Conservation (phyloP, 2,888 invertebrate genomes). For the Argyresthia goedartella region DNA sequence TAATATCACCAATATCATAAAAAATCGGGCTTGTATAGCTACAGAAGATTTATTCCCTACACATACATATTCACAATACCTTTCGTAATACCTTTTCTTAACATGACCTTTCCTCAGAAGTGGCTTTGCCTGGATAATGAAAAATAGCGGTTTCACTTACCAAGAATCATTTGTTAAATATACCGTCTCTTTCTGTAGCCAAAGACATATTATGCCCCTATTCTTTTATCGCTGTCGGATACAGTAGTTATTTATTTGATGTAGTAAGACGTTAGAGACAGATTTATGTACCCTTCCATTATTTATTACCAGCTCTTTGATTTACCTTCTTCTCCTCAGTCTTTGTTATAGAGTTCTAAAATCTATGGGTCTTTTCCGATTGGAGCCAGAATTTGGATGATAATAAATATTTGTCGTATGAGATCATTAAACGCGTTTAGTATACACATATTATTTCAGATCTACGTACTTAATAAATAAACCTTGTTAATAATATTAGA, state of each 20-base stretch:
- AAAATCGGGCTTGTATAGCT: neutral
- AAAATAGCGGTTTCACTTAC: neutral
- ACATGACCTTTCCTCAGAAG: too few species aligned
- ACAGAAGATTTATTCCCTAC: neutral
- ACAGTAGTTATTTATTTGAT: conserved; percentile 19
- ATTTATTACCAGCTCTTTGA: conserved; percentile 6
- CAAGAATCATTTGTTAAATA: neutral
- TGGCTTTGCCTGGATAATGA: neutral
- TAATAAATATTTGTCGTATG: too few species aligned
- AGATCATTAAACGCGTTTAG: too few species aligned
- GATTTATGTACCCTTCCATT: conserved; percentile 6
- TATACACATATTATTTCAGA: too few species aligned
- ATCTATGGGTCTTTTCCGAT: neutral
- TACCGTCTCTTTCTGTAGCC: conserved; percentile 7
- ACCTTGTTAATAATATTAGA: too few species aligned
- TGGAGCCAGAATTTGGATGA: neutral
- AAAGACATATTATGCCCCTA: conserved; percentile 16
- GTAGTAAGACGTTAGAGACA: conserved; percentile 3
- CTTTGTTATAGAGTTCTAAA: neutral
- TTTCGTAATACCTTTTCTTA: too few species aligned
- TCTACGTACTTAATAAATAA: too few species aligned
- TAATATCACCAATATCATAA: too few species aligned
- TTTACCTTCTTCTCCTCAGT: neutral
- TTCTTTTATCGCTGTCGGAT: conserved; percentile 16
- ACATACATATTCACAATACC: too few species aligned